Conservation (phyloP, 2,888 invertebrate species). For the Steinernema carpocapsae region DNA sequence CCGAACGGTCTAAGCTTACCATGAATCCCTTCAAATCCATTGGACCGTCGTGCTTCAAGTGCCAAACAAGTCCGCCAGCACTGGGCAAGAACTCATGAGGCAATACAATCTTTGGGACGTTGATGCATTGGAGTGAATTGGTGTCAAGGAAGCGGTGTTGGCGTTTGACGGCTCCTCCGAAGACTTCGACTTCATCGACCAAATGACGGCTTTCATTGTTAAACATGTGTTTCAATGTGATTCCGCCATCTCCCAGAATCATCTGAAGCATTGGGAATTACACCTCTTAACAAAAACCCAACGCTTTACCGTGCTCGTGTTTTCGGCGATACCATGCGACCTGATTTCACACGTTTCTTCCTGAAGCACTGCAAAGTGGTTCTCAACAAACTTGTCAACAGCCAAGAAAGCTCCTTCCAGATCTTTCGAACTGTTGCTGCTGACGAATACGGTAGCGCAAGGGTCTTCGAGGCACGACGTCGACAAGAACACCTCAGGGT, state of each 20-base stretch:
- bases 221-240: slow-evolving; percentile 11
- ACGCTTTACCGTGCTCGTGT: slow-evolving; percentile 3
- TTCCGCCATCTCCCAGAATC: background rate
- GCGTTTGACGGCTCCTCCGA: background rate
- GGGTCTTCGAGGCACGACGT: background rate
- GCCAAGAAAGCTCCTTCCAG: background rate
- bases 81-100: background rate
- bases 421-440: no score
- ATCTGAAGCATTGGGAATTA: background rate
- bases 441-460: background rate
- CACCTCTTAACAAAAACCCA: background rate
- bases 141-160: background rate
- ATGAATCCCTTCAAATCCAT: background rate
- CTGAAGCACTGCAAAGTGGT: background rate
- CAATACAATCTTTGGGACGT: background rate
- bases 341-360: background rate
- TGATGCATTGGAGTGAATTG: background rate
- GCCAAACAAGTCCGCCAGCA: background rate
- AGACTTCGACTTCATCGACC: background rate
- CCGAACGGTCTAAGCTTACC: background rate
- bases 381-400: background rate
- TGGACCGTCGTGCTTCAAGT: background rate
- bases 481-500: background rate
- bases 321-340: background rate
- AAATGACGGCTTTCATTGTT: slow-evolving; percentile 18